Conservation (phyloP, 2,888 invertebrate species). For the Pteria penguin region DNA sequence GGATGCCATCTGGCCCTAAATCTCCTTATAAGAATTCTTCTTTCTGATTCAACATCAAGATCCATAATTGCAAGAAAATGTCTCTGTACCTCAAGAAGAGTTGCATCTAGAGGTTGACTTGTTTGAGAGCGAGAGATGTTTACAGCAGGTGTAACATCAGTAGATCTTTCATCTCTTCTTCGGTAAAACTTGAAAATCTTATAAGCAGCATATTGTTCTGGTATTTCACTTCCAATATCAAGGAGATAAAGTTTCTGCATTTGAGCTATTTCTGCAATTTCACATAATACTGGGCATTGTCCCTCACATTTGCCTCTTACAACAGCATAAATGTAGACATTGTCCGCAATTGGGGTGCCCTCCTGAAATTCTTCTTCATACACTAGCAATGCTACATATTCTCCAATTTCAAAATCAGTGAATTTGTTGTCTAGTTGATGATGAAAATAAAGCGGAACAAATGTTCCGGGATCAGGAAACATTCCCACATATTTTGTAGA, state of each 20-base stretch:
- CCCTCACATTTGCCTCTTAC: not conserved
- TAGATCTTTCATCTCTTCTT: not conserved
- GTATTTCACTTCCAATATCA: not conserved
- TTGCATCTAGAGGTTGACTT: not conserved
- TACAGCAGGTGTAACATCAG: not conserved
- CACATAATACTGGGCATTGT: not conserved
- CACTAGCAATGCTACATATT: not conserved
- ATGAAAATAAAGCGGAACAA: not conserved
- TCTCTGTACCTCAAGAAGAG: not conserved
- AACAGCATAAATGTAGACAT: not conserved
- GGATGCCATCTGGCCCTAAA: not conserved
- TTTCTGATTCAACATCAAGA: not conserved
- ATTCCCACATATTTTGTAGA: not conserved
- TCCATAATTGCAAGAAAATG: not conserved
- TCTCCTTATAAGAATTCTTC: not conserved
- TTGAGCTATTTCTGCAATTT: not conserved
- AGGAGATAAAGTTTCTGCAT: not conserved
- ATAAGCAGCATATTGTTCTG: not conserved
- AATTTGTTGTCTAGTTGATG: not conserved
- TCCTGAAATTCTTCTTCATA: not conserved
- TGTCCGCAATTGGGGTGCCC: not conserved
- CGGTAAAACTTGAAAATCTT: not conserved
- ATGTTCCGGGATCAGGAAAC: slow-evolving; percentile 6
- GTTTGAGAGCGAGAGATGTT: not conserved
- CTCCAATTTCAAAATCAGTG: not conserved